A percentile compares a stretch with the other conserved stretches of the same genome.
Evolutionary conservation across 2,797 vertebrate genomes (phyloP).

Genomic region (Rhadinocentrus ornatus): DNA sequence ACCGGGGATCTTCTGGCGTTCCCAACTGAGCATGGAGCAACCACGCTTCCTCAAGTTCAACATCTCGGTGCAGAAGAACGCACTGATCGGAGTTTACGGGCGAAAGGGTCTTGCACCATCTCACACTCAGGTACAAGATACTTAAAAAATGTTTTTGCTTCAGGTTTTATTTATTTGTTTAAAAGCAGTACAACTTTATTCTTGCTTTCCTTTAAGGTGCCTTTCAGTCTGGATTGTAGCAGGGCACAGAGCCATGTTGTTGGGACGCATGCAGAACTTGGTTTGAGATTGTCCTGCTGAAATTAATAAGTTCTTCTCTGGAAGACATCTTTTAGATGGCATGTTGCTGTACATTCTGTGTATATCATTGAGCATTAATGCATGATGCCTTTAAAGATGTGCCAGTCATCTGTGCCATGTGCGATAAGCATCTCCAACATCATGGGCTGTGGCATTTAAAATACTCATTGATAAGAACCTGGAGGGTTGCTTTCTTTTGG

Average conservation of each 20-base stretch:
- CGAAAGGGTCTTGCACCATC: constrained; percentile 96
- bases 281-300: not conserved
- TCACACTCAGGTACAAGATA: constrained; percentile 92
- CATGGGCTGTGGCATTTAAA: not conserved
- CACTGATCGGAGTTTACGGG: constrained; percentile 96
- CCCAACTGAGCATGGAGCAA: constrained; percentile 91
- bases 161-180: not conserved
- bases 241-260: not conserved
- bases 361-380: not conserved
- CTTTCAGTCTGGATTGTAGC: not conserved
- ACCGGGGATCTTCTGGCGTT: constrained; percentile 96
- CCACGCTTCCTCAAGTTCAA: constrained; percentile 98
- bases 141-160: not conserved
- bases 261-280: not conserved
- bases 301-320: not conserved
- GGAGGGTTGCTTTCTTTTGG: not conserved
- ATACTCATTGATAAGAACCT: not conserved
- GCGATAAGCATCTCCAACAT: not conserved
- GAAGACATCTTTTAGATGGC: not conserved
- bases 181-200: not conserved
- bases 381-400: not conserved
- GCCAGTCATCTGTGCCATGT: not conserved
- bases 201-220: not conserved
- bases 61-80: constrained; percentile 98
- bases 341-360: not conserved